Evolutionary conservation across 2,113 vertebrate species (phyloP), one percentile per base, ranked within the genome.

Genomic region (Lichenostomus cassidix): DNA sequence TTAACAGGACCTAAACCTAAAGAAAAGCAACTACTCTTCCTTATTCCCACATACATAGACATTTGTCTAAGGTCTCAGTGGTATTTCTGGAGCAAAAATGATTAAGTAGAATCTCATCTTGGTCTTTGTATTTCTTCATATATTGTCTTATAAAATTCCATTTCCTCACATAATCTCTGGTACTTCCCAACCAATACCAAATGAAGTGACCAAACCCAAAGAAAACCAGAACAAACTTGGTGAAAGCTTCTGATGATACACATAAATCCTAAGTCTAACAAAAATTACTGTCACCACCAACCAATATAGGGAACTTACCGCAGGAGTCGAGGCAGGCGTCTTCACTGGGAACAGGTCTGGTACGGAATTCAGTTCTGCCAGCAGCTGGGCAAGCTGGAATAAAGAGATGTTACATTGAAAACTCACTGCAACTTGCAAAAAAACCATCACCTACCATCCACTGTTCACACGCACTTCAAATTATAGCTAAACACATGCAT

Each of bases 351-450:
- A 98, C 56, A 99, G 92, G 60, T 98, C 98, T 2, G 99, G 98
- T 97, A 99, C 96, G 4, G 98, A 98, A 89, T 98, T 98, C 96
- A 99, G 91, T 95, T 99, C 99, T 60, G 99, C 98, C 97, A 99
- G 97, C 73, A 99, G 96, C 94, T 99, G 99, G 33, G 99, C 98
- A 73, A 99, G 98, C 99, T 99, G 95, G 52, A 97, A 97, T 44
- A 42, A 62, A 96, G 85, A 15, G 29, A 95, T 52, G 21, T 22
- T 12, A 5, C 41, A 86, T 0, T 95, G 69, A 91, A 96, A 90
- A 94, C 47, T 55, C 46, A 70, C 10, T 68, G 29, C 35, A 85
- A 74, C 53, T 89, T 64, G 24, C 41, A 74, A 64, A 58, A 49
- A 46, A 50, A 80, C 44, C 37, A 89, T 6, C 27, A 81, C 9